Percentiles rank a stretch among this genome's conserved stretches.
Conservation (phyloP, 1,140 invertebrate genomes). For the Marisa cornuarietis region DNA sequence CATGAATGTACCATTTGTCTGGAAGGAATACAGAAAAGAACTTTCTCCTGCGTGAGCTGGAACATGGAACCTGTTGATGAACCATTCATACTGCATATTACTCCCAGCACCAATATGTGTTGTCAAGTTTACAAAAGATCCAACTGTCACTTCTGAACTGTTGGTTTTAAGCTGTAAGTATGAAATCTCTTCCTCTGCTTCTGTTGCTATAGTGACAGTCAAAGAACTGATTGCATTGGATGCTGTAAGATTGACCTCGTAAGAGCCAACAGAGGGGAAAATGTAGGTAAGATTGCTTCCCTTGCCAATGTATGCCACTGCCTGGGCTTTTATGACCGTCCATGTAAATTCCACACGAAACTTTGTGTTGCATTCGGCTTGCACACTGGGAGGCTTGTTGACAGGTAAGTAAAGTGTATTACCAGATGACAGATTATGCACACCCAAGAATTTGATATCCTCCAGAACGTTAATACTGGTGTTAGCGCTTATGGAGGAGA, state of each 20-base stretch:
- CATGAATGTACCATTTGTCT: conserved; percentile 1
- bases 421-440: conserved; percentile 15
- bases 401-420: conserved; percentile 24
- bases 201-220: conserved; percentile 17
- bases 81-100: conserved; percentile 34
- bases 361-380: conserved; percentile 25
- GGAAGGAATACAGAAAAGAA: conserved; percentile 3
- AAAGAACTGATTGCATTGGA: conserved; percentile 39
- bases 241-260: conserved; percentile 35
- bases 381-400: conserved; percentile 14
- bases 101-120: conserved; percentile 35
- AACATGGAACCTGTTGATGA: conserved; percentile 1
- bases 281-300: conserved; percentile 18
- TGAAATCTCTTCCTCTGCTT: conserved; percentile 38
- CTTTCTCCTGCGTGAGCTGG: not conserved
- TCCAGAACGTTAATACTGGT: conserved; percentile 29
- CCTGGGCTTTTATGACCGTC: conserved; percentile 22
- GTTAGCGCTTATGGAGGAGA: conserved; percentile 25
- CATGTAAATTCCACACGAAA: conserved; percentile 35
- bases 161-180: conserved; percentile 32
- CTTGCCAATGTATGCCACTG: not conserved
- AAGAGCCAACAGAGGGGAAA: conserved; percentile 25
- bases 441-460: conserved; percentile 27
- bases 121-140: conserved; percentile 24
- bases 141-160: conserved; percentile 26